These are phyloP conservation scores for Stegostoma tigrinum DNA, from an alignment of 2,113 vertebrate species.

Conservation along the genomic window DNA sequence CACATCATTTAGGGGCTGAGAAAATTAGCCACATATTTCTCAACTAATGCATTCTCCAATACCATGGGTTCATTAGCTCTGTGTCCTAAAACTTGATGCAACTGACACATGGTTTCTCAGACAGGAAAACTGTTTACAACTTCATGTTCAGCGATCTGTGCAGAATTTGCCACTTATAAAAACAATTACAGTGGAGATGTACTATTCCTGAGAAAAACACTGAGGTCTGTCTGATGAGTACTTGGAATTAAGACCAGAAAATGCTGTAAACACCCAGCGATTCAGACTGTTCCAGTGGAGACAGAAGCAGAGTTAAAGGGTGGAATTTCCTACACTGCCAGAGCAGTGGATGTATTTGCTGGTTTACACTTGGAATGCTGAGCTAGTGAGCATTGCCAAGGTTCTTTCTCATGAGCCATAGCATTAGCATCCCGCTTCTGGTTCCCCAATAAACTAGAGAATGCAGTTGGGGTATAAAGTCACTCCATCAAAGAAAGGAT, in stretches of 20 bases:
- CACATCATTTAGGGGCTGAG: no score
- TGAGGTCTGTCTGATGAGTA: background rate
- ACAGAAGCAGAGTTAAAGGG: background rate
- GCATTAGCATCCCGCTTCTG: no score
- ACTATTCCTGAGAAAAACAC: background rate
- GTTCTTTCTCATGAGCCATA: no score
- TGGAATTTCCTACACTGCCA: no score
- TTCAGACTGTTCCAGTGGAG: background rate
- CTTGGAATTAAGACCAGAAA: background rate
- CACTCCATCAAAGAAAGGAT: no score
- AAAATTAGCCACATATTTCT: background rate
- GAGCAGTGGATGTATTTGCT: no score
- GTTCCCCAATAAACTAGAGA: no score
- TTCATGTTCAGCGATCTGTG: background rate
- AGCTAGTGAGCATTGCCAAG: no score
- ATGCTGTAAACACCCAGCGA: background rate
- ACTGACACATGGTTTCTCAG: background rate
- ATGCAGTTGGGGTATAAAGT: no score
- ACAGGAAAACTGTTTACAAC: background rate
- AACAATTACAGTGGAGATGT: background rate
- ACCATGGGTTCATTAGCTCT: background rate
- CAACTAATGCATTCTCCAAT: background rate
- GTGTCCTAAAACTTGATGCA: background rate
- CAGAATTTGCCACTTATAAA: background rate
- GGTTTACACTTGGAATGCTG: no score